Base-by-base conservation (phyloP, 2,888 invertebrate species). In the Eurytoma adleriae region DNA sequence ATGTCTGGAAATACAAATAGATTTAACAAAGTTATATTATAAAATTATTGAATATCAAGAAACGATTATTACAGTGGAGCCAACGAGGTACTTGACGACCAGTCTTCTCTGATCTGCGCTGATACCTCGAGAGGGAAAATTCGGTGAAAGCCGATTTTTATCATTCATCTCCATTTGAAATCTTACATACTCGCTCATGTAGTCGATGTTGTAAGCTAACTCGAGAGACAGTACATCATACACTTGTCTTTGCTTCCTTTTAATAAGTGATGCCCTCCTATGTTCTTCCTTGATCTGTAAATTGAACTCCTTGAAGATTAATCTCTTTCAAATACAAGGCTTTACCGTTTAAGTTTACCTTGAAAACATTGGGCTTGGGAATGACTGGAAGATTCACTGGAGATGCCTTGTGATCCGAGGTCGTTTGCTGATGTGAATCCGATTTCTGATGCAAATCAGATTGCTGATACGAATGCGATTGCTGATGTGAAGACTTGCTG, bases 71-170 rank as follows among this genome's bases (percentile, higher is more conserved):
- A 85, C 83, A 14, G 78, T 69, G 7, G 74, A 13, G 1, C 61
- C n/a, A 14, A 83, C 76, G 13, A 83, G 59, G 27, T 79, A 83
- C 10, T 68, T 83, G 0, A 88, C 83, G 1, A 89, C 73, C 13
- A 87, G 71, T 24, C 79, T 83, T 10, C 88, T 84, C 57, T 88
- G 87, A 3, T 83, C 75, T 3, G 57, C 52, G 20, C 85, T 86
- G 2, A 87, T 66, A 67, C 83, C 80, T 13, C 54, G n/a, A 4
- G 7, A 66, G 2, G 86, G 59, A 71, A 86, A 86, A n/a, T 57
- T 69, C 0, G 4, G 4, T 4, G 86, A 86, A 10, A 85, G 56
- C 10, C 40, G 78, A 4, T 62, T 79, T 5, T 57, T 79, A 0
- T 77, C 48, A 12, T 86, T 84, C 16, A 84, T 84, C 27, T 84